Percentiles rank a stretch among this genome's conserved stretches.
These are phyloP conservation scores for Melangyna quadrimaculata DNA, from an alignment of 2,888 invertebrate genomes.

Conservation along the genomic window DNA sequence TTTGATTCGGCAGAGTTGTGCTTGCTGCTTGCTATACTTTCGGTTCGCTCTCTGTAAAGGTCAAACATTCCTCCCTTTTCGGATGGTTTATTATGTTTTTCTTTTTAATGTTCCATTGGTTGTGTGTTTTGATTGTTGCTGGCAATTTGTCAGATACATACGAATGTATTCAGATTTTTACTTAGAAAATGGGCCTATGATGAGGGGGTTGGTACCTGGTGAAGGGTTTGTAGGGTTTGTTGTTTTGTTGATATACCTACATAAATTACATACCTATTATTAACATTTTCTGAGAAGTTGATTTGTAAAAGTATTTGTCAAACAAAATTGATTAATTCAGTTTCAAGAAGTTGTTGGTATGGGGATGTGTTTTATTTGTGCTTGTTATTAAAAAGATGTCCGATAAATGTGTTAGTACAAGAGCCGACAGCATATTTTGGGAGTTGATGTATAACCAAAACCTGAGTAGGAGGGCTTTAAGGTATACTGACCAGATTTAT, in stretches of 20 bases:
- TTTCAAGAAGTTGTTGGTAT: background rate
- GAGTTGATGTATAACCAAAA: too few relatives aligned
- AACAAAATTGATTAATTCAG: constrained; percentile 42
- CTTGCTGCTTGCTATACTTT: constrained; percentile 39
- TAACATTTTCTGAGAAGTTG: background rate
- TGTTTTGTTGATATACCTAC: too few relatives aligned
- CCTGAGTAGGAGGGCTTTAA: too few relatives aligned
- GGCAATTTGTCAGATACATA: constrained; percentile 19
- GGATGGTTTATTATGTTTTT: background rate
- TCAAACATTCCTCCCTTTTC: constrained; percentile 52
- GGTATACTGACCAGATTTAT: too few relatives aligned
- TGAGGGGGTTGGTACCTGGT: background rate
- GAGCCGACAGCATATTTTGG: too few relatives aligned
- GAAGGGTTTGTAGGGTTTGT: constrained; percentile 7
- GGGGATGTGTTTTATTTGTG: background rate
- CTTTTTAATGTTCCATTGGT: background rate
- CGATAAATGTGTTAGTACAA: too few relatives aligned
- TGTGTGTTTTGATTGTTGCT: constrained; percentile 56
- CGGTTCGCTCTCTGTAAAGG: constrained; percentile 57
- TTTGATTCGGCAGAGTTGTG: constrained; percentile 12
- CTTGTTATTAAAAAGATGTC: background rate
- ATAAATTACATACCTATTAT: background rate
- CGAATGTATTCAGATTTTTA: background rate
- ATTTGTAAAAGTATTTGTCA: constrained; percentile 29
- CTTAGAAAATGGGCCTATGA: background rate